These are phyloP conservation scores for Aselliscus stoliczkanus DNA, from an alignment of 2,797 vertebrate species.

Conservation along the genomic window DNA sequence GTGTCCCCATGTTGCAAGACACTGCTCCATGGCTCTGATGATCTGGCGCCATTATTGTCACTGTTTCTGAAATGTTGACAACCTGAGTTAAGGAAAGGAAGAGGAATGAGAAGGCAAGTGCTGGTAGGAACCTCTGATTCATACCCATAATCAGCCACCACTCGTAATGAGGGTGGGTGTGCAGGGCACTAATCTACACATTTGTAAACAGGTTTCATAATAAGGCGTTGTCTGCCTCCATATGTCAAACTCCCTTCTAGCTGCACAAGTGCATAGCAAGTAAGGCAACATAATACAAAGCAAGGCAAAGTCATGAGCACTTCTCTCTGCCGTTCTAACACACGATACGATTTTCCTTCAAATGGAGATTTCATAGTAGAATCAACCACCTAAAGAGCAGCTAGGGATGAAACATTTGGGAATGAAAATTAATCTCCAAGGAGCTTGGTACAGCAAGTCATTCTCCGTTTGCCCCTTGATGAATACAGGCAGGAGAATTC, in stretches of 20 bases:
- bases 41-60: neutral
- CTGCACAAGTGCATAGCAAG: conserved; percentile 61
- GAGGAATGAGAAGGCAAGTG: neutral
- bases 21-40: neutral
- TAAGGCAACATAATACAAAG: conserved; percentile 65
- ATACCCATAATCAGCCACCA: conserved; percentile 55
- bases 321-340: conserved; percentile 68
- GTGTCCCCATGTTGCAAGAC: neutral
- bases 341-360: conserved; percentile 64
- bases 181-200: conserved; percentile 67
- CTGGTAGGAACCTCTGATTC: conserved; percentile 44
- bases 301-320: conserved; percentile 75
- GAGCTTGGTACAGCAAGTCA: neutral
- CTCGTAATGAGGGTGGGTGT: conserved; percentile 64
- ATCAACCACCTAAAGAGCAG: conserved; percentile 58
- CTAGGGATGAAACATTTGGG: conserved; percentile 60
- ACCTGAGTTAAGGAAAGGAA: neutral
- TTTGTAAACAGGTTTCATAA: conserved; percentile 82
- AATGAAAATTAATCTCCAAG: conserved; percentile 70
- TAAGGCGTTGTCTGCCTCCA: conserved; percentile 74
- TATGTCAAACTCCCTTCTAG: conserved; percentile 71
- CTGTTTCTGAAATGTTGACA: conserved; percentile 36
- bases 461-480: conserved; percentile 54
- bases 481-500: neutral
- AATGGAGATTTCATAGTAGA: conserved; percentile 64